Evolutionary conservation across 2,888 invertebrate genomes (phyloP).

Genomic region (Chymomyza fuscimana): DNA sequence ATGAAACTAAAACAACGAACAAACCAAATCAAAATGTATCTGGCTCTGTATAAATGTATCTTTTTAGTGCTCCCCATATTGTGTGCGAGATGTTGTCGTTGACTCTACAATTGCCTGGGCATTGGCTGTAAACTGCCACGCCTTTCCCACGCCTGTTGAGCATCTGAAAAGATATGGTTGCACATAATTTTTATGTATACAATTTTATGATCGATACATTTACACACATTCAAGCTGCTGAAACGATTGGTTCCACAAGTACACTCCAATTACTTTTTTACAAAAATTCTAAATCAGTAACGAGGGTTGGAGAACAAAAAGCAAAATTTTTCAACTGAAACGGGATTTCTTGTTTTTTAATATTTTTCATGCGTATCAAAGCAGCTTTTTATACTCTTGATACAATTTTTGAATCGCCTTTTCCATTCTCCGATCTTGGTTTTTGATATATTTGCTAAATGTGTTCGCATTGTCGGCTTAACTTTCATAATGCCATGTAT

Average conservation of each 20-base stretch:
- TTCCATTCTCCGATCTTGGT: too few relatives aligned
- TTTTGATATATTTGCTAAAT: too few relatives aligned
- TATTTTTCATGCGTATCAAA: too few relatives aligned
- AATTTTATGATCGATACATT: conserved; percentile 41
- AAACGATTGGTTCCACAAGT: not conserved
- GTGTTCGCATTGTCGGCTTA: too few relatives aligned
- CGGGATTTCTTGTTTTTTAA: too few relatives aligned
- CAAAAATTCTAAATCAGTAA: not conserved
- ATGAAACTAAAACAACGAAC: conserved; percentile 30
- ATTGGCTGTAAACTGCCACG: conserved; percentile 14
- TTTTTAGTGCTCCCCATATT: conserved; percentile 49
- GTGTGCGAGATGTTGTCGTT: conserved; percentile 22
- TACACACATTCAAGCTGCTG: not conserved
- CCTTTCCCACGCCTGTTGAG: conserved; percentile 41
- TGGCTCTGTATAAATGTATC: conserved; percentile 39
- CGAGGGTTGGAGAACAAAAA: not conserved
- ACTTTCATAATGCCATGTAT: too few relatives aligned
- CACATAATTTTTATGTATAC: conserved; percentile 22
- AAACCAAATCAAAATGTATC: conserved; percentile 39
- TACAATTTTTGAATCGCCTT: too few relatives aligned
- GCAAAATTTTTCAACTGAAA: too few relatives aligned
- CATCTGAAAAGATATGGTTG: not conserved
- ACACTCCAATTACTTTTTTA: not conserved
- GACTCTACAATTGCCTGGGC: conserved; percentile 30
- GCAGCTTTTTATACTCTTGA: too few relatives aligned